A percentile compares a stretch with the other conserved stretches of the same genome.
These are phyloP conservation scores for Petrosia ficiformis DNA, from an alignment of 37 sponge, comb jelly and placozoan species.

Conservation along the genomic window DNA sequence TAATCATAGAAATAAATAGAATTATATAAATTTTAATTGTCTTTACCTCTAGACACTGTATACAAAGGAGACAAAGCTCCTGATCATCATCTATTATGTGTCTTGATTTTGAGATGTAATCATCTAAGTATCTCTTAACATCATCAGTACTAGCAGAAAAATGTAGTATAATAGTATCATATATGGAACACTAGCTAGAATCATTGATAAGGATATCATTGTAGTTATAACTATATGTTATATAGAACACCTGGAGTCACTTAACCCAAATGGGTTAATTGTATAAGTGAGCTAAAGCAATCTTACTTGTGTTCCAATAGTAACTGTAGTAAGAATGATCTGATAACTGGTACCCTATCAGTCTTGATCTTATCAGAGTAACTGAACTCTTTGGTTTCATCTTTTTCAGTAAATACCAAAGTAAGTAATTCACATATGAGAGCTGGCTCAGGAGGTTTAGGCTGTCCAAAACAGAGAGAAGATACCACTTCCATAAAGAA, in stretches of 20 bases:
- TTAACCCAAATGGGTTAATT: no score
- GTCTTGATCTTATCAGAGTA: conserved; percentile 12
- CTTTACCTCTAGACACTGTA: conserved; percentile 63
- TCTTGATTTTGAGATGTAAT: conserved; percentile 32
- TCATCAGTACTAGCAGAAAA: conserved; percentile 12
- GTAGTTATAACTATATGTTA: no score
- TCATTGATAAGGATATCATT: background rate
- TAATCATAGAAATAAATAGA: background rate
- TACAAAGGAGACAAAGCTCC: conserved; percentile 26
- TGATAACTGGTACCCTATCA: conserved; percentile 47
- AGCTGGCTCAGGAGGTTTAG: conserved; percentile 41
- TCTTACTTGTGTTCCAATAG: conserved; percentile 50
- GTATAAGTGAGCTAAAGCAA: background rate
- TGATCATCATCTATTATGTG: conserved; percentile 22
- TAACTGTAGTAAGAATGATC: conserved; percentile 63
- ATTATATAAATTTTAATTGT: background rate
- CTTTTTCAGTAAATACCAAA: conserved; percentile 30
- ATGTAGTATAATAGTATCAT: background rate
- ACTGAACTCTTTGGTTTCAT: conserved; percentile 41
- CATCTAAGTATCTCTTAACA: conserved; percentile 33
- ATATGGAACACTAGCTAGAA: background rate
- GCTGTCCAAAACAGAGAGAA: conserved; percentile 63
- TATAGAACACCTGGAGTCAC: no score
- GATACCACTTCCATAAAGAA: conserved; percentile 66
- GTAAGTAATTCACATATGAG: conserved; percentile 48